Evolutionary conservation across 1,140 invertebrate genomes (phyloP), one percentile per base, ranked within the genome.

Genomic region (Olivierus martensii): DNA sequence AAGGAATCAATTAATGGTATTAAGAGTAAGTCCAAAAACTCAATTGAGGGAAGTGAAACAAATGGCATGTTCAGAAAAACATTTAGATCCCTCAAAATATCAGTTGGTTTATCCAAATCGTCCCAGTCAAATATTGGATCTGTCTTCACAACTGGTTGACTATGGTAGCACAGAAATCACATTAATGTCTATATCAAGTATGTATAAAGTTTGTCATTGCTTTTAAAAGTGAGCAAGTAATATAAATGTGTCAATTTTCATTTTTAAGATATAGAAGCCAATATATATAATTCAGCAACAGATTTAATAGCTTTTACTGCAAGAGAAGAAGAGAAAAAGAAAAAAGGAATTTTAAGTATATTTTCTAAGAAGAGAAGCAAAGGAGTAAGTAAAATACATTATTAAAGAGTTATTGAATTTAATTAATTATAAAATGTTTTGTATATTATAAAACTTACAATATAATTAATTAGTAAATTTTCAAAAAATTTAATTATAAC

Each of bases 1-100:
- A 6, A 76, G 80, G 47, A 83, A 84, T 66, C 86, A 91, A 68
- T 73, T 89, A 21, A 84, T 81, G 63, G 83, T 87, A 0, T 75
- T 77, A 35, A 69, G 84, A 57, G 79, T 85, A 46, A 77, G 81
- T 63, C 76, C 79, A 46, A 73, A 79, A 66, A 76, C 77, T 49
- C 68, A 74, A 42, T 65, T 87, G 35, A 70, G 77, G 48, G 77
- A 83, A 59, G 76, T 84, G 42, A 70, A 86, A 53, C 68, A 73
- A 28, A 76, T 81, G 65, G 80, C 87, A 3, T 89, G 87, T 62
- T 73, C 75, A 15, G 84, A 88, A 61, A 88, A 87, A 65, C 78
- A 79, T 66, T 67, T 89, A 55, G 83, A 88, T 65, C 70, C 75
- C 11, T 63, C 71, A 19, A 81, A 81, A 63, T 87, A 87, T 66